Conservation (phyloP, 92 coral and sea anemone genomes). For the Plumapathes pennacea region DNA sequence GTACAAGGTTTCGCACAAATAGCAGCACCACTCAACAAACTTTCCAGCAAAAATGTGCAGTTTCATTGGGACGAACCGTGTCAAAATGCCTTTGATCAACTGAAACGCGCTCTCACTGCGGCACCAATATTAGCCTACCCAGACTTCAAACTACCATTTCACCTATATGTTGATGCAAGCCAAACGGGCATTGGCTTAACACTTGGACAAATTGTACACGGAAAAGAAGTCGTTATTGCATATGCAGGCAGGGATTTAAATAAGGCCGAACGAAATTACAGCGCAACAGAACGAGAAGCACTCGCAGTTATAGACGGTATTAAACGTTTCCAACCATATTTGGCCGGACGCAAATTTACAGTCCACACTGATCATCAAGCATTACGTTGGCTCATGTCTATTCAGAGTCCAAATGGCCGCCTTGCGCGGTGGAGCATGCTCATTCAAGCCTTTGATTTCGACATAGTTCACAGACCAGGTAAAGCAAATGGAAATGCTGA, state of each 20-base stretch:
- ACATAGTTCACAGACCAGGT: slow-evolving; percentile 44
- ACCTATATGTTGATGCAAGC: slow-evolving; percentile 43
- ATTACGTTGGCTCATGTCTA: slow-evolving; percentile 17
- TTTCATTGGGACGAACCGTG: slow-evolving; percentile 39
- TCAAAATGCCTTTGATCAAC: slow-evolving; percentile 23
- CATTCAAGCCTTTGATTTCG: slow-evolving; percentile 37
- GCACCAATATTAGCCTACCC: slow-evolving; percentile 60
- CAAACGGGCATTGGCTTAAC: slow-evolving; percentile 29
- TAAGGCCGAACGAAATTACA: slow-evolving; percentile 46
- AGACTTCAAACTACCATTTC: slow-evolving; percentile 23
- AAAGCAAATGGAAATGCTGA: slow-evolving; percentile 35
- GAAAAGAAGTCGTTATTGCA: slow-evolving; percentile 30
- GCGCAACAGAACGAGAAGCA: slow-evolving; percentile 49
- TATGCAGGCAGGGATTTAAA: slow-evolving; percentile 38
- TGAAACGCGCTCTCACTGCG: slow-evolving; percentile 19
- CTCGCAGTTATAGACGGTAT: slow-evolving; percentile 41
- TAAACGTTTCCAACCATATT: slow-evolving; percentile 49
- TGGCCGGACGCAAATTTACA: slow-evolving; percentile 31
- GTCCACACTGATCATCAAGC: slow-evolving; percentile 49
- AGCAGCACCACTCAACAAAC: slow-evolving; percentile 45
- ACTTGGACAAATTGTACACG: slow-evolving; percentile 27
- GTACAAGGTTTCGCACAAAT: slow-evolving; percentile 38
- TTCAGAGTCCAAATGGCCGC: slow-evolving; percentile 26
- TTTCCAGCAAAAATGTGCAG: slow-evolving; percentile 25
- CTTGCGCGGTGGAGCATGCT: slow-evolving; percentile 50